Conservation (phyloP, 2,888 invertebrate genomes). For the Thymelicus acteon region DNA sequence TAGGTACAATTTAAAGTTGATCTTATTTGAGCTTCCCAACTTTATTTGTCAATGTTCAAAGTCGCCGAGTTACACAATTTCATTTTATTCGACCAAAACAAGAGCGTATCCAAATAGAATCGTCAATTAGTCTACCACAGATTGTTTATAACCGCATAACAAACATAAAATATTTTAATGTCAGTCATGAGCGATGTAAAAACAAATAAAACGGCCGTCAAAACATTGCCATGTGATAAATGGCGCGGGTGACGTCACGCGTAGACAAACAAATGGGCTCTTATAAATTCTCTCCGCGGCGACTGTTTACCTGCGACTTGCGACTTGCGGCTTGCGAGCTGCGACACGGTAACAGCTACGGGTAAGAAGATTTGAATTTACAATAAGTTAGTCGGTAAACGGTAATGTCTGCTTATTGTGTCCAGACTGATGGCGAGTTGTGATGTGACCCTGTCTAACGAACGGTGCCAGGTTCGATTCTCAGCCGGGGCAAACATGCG, state of each 20-base stretch:
- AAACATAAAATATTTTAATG: constrained; percentile 11
- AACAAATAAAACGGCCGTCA: constrained; percentile 12
- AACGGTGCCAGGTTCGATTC: no score
- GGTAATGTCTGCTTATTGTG: no score
- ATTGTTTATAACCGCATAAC: constrained; percentile 5
- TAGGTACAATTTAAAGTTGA: no score
- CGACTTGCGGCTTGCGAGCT: background rate
- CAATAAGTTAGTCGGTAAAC: background rate
- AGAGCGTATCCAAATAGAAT: background rate
- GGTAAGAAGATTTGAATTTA: no score
- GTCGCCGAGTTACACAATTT: no score
- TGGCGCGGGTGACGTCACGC: constrained; percentile 12
- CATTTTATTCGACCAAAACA: background rate
- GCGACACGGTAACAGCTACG: no score
- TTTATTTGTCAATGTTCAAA: no score
- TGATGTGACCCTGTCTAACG: no score
- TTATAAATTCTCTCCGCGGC: constrained; percentile 13
- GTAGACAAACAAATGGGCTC: constrained; percentile 14
- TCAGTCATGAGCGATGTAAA: constrained; percentile 7
- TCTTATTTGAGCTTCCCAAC: no score
- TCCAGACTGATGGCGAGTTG: no score
- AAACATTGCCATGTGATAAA: constrained; percentile 11
- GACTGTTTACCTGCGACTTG: background rate
- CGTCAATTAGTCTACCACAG: background rate
- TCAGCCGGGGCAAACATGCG: no score